Evolutionary conservation across 2,113 vertebrate species (phyloP), one percentile per base, ranked within the genome.

Genomic region (Zosterops borbonicus): DNA sequence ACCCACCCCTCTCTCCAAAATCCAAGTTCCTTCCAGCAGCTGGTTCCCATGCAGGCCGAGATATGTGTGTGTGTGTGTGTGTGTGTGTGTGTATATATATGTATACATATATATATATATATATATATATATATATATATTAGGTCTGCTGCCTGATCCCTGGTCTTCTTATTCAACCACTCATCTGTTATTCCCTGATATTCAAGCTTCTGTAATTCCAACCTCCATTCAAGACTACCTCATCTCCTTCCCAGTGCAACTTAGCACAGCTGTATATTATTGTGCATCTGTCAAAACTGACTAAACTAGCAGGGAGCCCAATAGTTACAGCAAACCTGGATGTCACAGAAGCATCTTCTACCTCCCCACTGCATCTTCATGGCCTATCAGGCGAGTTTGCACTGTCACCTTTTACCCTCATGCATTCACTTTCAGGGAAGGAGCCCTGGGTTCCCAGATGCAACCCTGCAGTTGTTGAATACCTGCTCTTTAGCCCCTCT

Each of bases 361-460:
- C 18, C n/a, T 86, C 18, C 46, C 23, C 47, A 2, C 27, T 41
- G 19, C 44, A 47, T 33, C 75, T 77, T 86, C 25, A 37, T 6
- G 37, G 50, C 1, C 0, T 2, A n/a, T 17, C 9, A 29, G 28
- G 10, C 11, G 1, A 56, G 44, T 33, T 35, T 64, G 39, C 33
- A 39, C 44, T n/a, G 64, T 35, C 58, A 29, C 52, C 33, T 68
- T 60, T 50, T 46, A 42, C 33, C 5, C 20, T 47, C 35, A 17
- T 0, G 2, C 17, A 16, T 33, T 42, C 39, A 35, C 23, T 55
- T 75, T 41, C 39, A 49, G 53, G 29, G 24, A 71, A 64, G 37
- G 22, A 83, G 56, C 41, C 71, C 21, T 16, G n/a, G 28, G 5
- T 73, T 49, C 31, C 47, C 52, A 55, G 33, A 14, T 14, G 29